Evolutionary conservation across 2,888 invertebrate species (phyloP).

Genomic region (Cephus pulcher): DNA sequence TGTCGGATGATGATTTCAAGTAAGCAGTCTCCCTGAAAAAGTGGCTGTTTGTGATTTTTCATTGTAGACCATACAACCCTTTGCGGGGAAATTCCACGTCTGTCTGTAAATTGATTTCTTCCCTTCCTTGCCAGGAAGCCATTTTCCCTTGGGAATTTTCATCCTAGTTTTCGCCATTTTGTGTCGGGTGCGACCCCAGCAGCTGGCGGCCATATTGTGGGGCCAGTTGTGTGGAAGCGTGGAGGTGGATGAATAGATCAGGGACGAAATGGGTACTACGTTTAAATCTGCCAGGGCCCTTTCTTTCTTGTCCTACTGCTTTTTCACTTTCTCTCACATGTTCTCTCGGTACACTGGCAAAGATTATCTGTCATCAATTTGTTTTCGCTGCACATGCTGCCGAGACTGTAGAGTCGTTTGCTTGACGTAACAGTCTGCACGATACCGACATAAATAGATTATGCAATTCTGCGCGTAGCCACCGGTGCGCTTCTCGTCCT

Average conservation of each 20-base stretch:
- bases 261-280: no score
- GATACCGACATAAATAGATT: conserved; percentile 59
- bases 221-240: conserved; percentile 20
- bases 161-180: conserved; percentile 58
- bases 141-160: conserved; percentile 25
- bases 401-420: not conserved
- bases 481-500: not conserved
- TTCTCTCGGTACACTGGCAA: conserved; percentile 26
- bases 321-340: conserved; percentile 18
- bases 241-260: not conserved
- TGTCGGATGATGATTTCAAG: no score
- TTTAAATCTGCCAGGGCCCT: no score
- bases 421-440: conserved; percentile 45
- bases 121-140: not conserved
- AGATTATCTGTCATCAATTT: conserved; percentile 44
- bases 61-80: conserved; percentile 38
- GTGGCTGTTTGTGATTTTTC: conserved; percentile 40
- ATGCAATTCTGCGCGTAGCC: conserved; percentile 44
- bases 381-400: conserved; percentile 34
- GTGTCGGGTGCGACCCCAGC: conserved; percentile 52
- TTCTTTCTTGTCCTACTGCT: no score
- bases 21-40: conserved; percentile 29
- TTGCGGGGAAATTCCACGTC: conserved; percentile 21
- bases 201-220: conserved; percentile 60
- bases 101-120: no score